phyloP scores from a whole-genome alignment of 2,113 vertebrate genomes.

The Saccopteryx bilineata region DNA sequence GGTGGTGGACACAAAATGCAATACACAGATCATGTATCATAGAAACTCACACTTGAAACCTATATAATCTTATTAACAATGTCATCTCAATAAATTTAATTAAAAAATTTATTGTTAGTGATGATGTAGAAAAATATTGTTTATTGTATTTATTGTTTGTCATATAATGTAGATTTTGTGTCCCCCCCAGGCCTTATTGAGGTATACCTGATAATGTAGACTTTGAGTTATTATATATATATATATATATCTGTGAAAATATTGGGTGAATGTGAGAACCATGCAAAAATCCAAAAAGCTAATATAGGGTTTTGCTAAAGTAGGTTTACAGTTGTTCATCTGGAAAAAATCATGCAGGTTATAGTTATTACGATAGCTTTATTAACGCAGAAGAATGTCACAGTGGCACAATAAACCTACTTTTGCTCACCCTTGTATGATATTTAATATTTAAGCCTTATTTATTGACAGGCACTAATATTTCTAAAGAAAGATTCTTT shows the following conservation, averaged over 20 bases:
- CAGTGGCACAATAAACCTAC: too few relatives aligned
- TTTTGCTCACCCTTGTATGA: too few relatives aligned
- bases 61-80: background rate
- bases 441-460: background rate
- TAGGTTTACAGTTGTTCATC: too few relatives aligned
- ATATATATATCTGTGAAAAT: background rate
- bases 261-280: background rate
- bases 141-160: background rate
- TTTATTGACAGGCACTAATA: background rate
- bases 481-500: conserved; percentile 39
- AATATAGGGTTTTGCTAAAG: background rate
- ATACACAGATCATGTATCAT: background rate
- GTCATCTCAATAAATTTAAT: background rate
- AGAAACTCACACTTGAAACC: background rate
- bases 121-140: background rate
- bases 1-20: background rate
- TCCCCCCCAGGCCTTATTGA: background rate
- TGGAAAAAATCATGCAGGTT: too few relatives aligned
- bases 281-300: conserved; percentile 8
- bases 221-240: background rate
- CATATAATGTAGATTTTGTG: background rate
- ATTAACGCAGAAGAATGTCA: too few relatives aligned
- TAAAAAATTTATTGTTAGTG: background rate
- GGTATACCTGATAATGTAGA: background rate
- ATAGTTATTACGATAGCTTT: too few relatives aligned